Evolutionary conservation across 2,797 vertebrate species (phyloP), one percentile per base, ranked within the genome.

Genomic region (Mormyrus hasselquistii): DNA sequence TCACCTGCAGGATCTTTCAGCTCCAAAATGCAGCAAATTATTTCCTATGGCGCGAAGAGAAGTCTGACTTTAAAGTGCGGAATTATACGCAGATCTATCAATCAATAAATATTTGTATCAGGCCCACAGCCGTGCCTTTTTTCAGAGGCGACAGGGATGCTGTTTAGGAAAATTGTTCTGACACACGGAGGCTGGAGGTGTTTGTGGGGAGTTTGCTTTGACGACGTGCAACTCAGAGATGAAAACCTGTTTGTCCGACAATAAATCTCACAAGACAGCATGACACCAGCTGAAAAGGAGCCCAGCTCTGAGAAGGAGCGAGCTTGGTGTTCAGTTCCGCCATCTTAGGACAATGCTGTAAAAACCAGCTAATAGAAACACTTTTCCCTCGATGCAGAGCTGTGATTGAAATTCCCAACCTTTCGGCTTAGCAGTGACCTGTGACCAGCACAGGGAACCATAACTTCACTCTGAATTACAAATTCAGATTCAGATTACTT

Each of bases 81-180:
- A 8, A 44, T 92, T 76, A 89, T 89, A 79, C 86, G 73, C 41
- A 50, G 87, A 76, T 90, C 88, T 73, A 91, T 92, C 49, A 88
- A 92, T 94, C 91, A 92, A 89, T 91, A 88, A 59, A 89, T 90
- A 95, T 95, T 94, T 92, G 91, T 93, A 90, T 87, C 50, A 50
- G 29, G 87, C 90, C 62, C 49, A 57, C 22, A 88, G 62, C 90
- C 12, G 2, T 9, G 25, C 7, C 50, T 90, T 91, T 76, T 88
- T 87, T 94, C 94, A 94, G 95, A 96, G 94, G 94, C 94, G 95
- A 94, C 93, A 93, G 93, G 92, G 10, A 92, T 93, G 93, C 92
- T 91, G 92, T 85, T 88, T 55, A 53, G 90, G 57, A 86, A 59
- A 52, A 87, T 41, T n/a, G 22, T n/a, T 53, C 3, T 1, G 16